phyloP scores from a whole-genome alignment of 2,797 vertebrate genomes.

The Megaceryle alcyon region DNA sequence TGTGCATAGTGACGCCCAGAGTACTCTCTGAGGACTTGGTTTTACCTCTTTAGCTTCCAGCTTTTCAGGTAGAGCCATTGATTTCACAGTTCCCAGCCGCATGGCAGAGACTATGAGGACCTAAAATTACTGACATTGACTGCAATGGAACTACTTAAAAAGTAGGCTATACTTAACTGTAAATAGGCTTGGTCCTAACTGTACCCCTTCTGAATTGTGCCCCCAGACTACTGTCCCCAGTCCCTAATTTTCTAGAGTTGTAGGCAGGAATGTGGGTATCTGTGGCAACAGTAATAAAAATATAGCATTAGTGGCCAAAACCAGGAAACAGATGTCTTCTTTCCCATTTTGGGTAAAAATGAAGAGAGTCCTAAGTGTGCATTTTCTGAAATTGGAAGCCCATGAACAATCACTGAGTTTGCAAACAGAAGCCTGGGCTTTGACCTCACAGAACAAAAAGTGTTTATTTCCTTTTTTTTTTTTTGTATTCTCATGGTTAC shows the following conservation, averaged over 20 bases:
- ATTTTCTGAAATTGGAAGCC: background rate
- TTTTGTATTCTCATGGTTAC: background rate
- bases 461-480: background rate
- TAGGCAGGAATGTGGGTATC: background rate
- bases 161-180: background rate
- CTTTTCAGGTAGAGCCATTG: background rate
- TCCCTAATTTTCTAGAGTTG: background rate
- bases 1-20: background rate
- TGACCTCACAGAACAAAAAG: background rate
- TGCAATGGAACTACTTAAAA: background rate
- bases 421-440: background rate
- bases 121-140: background rate
- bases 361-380: accelerated
- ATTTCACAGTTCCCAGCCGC: background rate
- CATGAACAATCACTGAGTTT: background rate
- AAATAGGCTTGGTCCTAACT: background rate
- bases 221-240: background rate
- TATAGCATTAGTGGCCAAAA: background rate
- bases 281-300: background rate
- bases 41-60: background rate
- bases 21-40: background rate
- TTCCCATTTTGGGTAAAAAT: background rate
- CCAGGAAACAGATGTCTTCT: accelerated
- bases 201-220: background rate
- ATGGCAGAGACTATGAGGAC: background rate